phyloP scores from a whole-genome alignment of 2,888 invertebrate species.

The Kuschelorhynchus macadamiae region DNA sequence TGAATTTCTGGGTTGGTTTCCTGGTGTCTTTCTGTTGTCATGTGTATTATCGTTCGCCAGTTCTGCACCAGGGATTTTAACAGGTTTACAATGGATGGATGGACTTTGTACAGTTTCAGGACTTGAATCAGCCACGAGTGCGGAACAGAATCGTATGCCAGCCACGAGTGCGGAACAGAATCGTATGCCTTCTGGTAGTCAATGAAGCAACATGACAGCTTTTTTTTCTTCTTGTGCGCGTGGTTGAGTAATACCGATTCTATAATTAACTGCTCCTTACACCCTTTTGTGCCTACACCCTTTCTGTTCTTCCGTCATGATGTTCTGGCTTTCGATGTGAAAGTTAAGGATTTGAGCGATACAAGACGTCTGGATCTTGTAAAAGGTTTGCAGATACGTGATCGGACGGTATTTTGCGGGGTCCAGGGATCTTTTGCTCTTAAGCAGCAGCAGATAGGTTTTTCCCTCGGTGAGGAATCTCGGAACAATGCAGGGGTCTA shows the following conservation, averaged over 20 bases:
- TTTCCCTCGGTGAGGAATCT: not conserved
- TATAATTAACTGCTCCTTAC: constrained; percentile 21
- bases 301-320: constrained; percentile 22
- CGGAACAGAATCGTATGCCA: not conserved
- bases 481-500: not conserved
- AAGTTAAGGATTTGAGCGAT: not conserved
- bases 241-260: constrained; percentile 9
- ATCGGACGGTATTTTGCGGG: constrained; percentile 21
- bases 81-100: not conserved
- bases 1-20: no score
- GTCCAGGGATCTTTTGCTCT: not conserved
- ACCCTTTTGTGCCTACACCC: constrained; percentile 3
- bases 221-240: not conserved
- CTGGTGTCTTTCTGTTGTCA: no score
- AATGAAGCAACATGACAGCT: not conserved
- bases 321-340: not conserved
- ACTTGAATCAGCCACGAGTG: constrained; percentile 5
- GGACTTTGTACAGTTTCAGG: not conserved
- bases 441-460: constrained; percentile 3
- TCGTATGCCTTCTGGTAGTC: constrained; percentile 16
- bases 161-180: constrained; percentile 5
- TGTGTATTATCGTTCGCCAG: not conserved
- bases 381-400: constrained; percentile 9
- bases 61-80: not conserved
- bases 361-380: constrained; percentile 15